Conservation (phyloP, 2,113 vertebrate species). For the Plotosus lineatus region DNA sequence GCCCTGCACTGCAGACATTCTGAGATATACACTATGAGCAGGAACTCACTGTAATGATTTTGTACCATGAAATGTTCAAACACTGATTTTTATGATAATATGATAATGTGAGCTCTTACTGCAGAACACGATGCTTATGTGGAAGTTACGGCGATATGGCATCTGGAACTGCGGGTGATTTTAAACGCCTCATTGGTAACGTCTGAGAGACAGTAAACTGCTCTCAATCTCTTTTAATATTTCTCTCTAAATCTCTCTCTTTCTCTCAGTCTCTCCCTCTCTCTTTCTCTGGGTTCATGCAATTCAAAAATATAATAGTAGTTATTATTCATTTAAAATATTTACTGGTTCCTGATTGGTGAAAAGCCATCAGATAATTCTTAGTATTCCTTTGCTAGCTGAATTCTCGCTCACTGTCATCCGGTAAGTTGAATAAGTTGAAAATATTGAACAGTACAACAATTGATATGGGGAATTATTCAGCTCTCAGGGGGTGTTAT, state of each 20-base stretch:
- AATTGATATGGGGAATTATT: no score
- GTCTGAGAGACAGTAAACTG: neutral
- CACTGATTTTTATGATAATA: neutral
- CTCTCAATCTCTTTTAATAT: neutral
- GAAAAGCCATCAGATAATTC: no score
- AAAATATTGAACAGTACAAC: no score
- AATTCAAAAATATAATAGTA: no score
- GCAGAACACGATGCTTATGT: constrained; percentile 1
- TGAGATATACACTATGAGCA: neutral
- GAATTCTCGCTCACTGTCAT: no score
- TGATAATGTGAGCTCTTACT: neutral
- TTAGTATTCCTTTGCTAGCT: no score
- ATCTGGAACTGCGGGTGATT: constrained; percentile 2
- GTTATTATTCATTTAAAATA: no score
- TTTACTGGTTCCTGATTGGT: no score
- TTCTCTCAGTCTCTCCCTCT: neutral
- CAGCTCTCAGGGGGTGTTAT: no score
- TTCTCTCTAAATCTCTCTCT: neutral
- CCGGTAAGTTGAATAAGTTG: no score
- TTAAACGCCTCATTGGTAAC: neutral
- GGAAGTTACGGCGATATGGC: neutral
- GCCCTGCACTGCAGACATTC: neutral
- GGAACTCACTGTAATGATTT: neutral
- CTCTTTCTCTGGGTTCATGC: neutral
- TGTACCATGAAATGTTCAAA: neutral